phyloP scores from a whole-genome alignment of 2,888 invertebrate genomes.

The Rhagium mordax region DNA sequence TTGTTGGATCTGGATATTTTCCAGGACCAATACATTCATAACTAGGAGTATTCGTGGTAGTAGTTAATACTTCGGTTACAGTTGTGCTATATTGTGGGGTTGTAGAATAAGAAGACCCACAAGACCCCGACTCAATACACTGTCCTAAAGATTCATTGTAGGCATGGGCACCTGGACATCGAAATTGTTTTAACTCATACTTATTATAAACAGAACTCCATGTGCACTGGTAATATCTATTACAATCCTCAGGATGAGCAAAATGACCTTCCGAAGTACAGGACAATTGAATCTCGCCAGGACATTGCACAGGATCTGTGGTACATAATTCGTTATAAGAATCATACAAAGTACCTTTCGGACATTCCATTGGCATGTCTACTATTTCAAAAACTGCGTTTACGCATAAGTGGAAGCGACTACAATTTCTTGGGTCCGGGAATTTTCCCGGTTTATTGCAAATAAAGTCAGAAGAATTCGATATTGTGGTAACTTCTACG shows the following conservation, averaged over 20 bases:
- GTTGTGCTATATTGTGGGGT: slow-evolving; percentile 67
- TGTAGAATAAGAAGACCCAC: slow-evolving; percentile 67
- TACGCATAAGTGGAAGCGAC: slow-evolving; percentile 59
- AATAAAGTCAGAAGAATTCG: slow-evolving; percentile 44
- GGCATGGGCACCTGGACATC: slow-evolving; percentile 69
- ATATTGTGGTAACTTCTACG: background rate
- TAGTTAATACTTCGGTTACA: slow-evolving; percentile 62
- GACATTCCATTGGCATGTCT: slow-evolving; percentile 57
- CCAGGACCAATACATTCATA: slow-evolving; percentile 54
- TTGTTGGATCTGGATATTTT: slow-evolving; percentile 57
- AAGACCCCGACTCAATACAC: slow-evolving; percentile 70
- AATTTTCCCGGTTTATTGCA: slow-evolving; percentile 58
- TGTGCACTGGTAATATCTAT: slow-evolving; percentile 72
- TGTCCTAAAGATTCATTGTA: slow-evolving; percentile 66
- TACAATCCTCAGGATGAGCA: slow-evolving; percentile 70
- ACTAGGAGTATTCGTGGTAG: background rate
- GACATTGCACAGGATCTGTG: slow-evolving; percentile 59
- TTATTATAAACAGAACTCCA: slow-evolving; percentile 72
- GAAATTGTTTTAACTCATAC: slow-evolving; percentile 71
- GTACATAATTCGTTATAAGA: slow-evolving; percentile 55
- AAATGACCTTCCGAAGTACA: slow-evolving; percentile 68
- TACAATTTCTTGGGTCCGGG: slow-evolving; percentile 57
- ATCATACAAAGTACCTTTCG: slow-evolving; percentile 55
- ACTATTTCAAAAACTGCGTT: slow-evolving; percentile 51
- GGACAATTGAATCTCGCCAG: slow-evolving; percentile 51